Evolutionary conservation across 35 echinoderm and acorn worm genomes (phyloP).

Genomic region (Apostichopus japonicus): DNA sequence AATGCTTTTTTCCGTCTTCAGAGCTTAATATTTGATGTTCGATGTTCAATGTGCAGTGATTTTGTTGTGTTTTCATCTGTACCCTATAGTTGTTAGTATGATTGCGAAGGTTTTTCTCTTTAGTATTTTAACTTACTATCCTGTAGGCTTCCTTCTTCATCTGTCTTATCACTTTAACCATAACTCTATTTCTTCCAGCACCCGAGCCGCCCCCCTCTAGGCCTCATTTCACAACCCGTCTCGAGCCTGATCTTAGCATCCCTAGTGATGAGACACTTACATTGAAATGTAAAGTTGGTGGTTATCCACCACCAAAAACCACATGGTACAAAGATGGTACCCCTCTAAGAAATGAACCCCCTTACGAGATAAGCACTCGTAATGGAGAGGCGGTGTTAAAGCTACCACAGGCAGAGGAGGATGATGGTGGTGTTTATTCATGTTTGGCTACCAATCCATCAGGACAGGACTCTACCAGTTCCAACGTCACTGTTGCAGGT

Average conservation of each 20-base stretch:
- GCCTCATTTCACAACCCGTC: conserved; percentile 50
- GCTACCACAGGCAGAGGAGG: conserved; percentile 59
- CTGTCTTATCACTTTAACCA: conserved; percentile 16
- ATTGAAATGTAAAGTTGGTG: conserved; percentile 68
- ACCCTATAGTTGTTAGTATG: too few relatives aligned
- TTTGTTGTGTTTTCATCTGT: background rate
- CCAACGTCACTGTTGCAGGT: conserved; percentile 65
- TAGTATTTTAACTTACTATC: background rate
- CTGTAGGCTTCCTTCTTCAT: background rate
- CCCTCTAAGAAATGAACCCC: conserved; percentile 64
- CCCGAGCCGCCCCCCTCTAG: conserved; percentile 53
- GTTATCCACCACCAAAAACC: conserved; percentile 57
- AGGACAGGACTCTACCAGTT: conserved; percentile 59
- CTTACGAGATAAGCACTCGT: conserved; percentile 61
- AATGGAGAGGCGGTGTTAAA: conserved; percentile 59
- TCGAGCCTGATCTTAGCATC: conserved; percentile 39
- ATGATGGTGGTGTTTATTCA: conserved; percentile 68
- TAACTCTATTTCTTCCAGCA: conserved; percentile 38
- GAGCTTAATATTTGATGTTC: too few relatives aligned
- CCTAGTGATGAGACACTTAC: conserved; percentile 32
- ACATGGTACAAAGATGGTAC: conserved; percentile 71
- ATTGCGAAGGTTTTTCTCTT: background rate
- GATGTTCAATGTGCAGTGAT: too few relatives aligned
- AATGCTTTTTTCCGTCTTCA: too few relatives aligned
- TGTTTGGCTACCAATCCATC: conserved; percentile 65